Percentiles rank a stretch among this genome's conserved stretches.
Evolutionary conservation across 2,797 vertebrate species (phyloP).

Genomic region (Hafferia zeledoni): DNA sequence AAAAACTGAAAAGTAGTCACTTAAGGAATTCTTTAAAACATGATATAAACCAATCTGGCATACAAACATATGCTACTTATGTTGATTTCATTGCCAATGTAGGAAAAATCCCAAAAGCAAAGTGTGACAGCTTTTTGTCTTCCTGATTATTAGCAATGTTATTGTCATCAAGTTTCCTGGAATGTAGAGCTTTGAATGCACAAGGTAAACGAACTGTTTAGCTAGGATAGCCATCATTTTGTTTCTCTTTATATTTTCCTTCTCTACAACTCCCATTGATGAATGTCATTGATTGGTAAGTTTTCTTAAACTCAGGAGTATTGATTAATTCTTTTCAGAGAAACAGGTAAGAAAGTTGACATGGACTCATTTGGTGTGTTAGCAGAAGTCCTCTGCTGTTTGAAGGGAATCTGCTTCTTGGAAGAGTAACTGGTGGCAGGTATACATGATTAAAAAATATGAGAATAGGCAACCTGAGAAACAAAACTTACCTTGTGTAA

Average conservation of each 20-base stretch:
- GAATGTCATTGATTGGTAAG: not conserved
- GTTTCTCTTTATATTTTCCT: not conserved
- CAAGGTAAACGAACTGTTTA: not conserved
- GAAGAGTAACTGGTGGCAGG: not conserved
- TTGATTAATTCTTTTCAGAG: not conserved
- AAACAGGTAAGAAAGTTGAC: not conserved
- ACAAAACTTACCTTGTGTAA: not conserved
- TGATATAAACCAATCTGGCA: not conserved
- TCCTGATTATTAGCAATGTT: not conserved
- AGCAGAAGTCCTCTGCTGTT: not conserved
- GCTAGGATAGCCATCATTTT: not conserved
- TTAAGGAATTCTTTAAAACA: not conserved
- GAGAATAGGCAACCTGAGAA: not conserved
- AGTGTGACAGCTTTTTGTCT: not conserved
- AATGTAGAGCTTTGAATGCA: not conserved
- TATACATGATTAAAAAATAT: not conserved
- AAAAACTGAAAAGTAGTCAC: not conserved
- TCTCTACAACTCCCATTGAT: not conserved
- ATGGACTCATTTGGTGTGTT: not conserved
- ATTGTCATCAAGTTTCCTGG: not conserved
- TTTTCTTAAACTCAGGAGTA: not conserved
- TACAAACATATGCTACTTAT: not conserved
- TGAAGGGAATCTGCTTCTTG: not conserved
- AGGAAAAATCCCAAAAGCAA: not conserved
- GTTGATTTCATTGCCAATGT: not conserved